These are phyloP conservation scores for Grammomys dolichurus DNA, from an alignment of 2,113 vertebrate species.

Conservation along the genomic window DNA sequence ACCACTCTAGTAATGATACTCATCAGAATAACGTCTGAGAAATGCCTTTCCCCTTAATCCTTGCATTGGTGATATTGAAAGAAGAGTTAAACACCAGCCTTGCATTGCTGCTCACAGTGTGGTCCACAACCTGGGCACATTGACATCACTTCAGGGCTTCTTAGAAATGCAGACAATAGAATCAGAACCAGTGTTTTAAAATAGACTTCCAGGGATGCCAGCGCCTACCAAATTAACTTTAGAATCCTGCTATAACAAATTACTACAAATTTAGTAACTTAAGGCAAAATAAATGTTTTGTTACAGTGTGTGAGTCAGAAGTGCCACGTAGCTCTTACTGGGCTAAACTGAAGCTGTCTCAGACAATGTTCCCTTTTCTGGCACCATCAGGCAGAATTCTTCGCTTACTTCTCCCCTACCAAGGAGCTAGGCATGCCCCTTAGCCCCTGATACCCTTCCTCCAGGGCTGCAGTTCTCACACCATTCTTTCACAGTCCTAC, in stretches of 20 bases:
- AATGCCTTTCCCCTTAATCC: neutral
- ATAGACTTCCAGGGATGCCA: neutral
- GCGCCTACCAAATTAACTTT: neutral
- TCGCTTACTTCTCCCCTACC: neutral
- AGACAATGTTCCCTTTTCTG: neutral
- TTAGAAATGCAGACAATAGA: neutral
- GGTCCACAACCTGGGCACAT: neutral
- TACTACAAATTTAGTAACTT: neutral
- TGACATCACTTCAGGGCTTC: neutral
- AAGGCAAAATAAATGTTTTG: neutral
- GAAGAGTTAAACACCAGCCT: neutral
- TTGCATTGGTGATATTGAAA: neutral
- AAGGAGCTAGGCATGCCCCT: neutral
- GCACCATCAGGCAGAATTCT: neutral
- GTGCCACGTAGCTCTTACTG: neutral
- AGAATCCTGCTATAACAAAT: neutral
- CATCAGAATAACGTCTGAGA: neutral
- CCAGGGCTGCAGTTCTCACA: neutral
- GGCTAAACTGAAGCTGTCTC: neutral
- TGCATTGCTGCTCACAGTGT: neutral
- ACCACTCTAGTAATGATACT: neutral
- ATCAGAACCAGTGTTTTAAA: neutral
- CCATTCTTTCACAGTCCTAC: neutral
- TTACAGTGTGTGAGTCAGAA: neutral
- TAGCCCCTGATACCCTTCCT: neutral